These are phyloP conservation scores for Tineola bisselliella DNA, from an alignment of 2,888 invertebrate species.

Conservation along the genomic window DNA sequence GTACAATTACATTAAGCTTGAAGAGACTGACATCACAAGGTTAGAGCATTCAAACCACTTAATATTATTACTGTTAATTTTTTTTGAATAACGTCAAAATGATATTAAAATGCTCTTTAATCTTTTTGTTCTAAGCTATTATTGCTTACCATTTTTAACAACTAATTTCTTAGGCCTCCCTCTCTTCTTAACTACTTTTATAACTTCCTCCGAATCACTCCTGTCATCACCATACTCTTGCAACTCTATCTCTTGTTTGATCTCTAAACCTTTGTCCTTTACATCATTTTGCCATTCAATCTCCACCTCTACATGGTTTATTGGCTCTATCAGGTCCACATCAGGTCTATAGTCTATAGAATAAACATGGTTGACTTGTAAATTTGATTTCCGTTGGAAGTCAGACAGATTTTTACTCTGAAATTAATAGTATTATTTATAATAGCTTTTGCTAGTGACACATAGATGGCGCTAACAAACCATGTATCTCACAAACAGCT, in stretches of 20 bases:
- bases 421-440: not conserved
- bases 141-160: not conserved
- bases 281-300: not conserved
- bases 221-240: not conserved
- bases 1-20: no score
- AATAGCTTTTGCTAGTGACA: no score
- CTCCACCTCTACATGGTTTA: not conserved
- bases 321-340: no score
- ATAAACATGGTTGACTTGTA: not conserved
- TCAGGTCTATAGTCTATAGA: not conserved
- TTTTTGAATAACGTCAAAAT: no score
- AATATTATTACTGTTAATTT: no score
- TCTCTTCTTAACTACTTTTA: not conserved
- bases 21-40: no score
- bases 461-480: no score
- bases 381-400: not conserved
- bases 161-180: not conserved
- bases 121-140: not conserved
- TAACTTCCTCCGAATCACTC: not conserved
- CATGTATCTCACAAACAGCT: not conserved
- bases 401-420: not conserved
- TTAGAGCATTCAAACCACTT: no score
- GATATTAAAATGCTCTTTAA: no score
- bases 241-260: not conserved
- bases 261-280: not conserved